Evolutionary conservation across 2,797 vertebrate species (phyloP), one percentile per base, ranked within the genome.

Genomic region (Clarias pachynema): DNA sequence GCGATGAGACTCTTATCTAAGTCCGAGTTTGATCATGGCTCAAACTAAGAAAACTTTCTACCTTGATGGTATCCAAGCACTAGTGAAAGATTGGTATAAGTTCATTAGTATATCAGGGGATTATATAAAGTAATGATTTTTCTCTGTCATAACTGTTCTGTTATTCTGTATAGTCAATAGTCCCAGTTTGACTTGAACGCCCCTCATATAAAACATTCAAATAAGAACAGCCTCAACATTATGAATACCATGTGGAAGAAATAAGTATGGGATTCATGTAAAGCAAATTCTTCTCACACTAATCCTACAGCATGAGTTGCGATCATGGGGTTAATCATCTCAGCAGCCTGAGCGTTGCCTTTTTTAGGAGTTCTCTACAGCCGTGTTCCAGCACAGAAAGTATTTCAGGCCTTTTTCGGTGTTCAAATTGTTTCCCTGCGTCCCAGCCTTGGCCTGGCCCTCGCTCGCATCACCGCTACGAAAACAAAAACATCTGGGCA

Each of bases 331-430:
- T 88, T 86, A 83, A 87, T 85, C 53, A 69, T 68, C 85, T 74
- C 74, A 81, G 68, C 70, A 89, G 80, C 79, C 57, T 73, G 79
- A 18, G 31, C 87, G 77, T 89, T 91, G 88, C 88, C 90, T 91
- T 90, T 93, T 93, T 92, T 86, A 88, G 92, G 85, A 91, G 79
- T 86, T 87, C 86, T 92, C 89, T 79, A 1, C 78, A 29, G 34
- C 24, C 1, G 8, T 12, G 37, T n/a, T 63, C 37, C 8, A 1
- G 14, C 78, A 29, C 60, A 62, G 12, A 3, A 49, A 49, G 16
- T 5, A 29, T 53, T 80, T 66, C 79, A 81, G 68, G 75, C 95
- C 95, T 95, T 95, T 95, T 95, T 94, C 90, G 95, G 95, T 90
- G 91, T 85, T 53, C 91, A 89, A 91, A 93, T 92, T 40, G 31